Conservation (phyloP, 2,113 vertebrate species). For the Eurystomus gularis region DNA sequence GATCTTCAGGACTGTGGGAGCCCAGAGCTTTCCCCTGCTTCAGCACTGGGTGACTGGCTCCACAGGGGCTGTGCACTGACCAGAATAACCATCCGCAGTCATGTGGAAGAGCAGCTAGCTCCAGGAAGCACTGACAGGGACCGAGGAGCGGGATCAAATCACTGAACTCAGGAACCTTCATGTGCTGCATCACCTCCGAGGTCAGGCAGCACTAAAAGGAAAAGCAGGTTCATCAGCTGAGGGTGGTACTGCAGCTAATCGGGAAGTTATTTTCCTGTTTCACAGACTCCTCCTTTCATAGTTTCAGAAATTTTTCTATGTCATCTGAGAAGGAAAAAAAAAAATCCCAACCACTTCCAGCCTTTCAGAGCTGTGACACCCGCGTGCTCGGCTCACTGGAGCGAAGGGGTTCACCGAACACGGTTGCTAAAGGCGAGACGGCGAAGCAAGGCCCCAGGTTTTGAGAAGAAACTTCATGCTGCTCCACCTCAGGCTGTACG, state of each 20-base stretch:
- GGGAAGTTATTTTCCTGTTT: background rate
- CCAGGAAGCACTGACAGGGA: background rate
- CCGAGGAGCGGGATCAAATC: background rate
- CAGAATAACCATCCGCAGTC: accelerated
- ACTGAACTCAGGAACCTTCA: accelerated
- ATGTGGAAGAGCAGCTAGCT: background rate
- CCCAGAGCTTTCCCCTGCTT: background rate
- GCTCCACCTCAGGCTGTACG: background rate
- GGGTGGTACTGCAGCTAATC: background rate
- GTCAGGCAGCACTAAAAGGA: background rate
- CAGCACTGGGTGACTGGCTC: no score
- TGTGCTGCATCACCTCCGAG: background rate
- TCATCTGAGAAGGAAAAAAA: background rate
- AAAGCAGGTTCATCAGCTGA: background rate
- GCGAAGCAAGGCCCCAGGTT: background rate
- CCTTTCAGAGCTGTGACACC: background rate
- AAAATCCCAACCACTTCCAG: background rate
- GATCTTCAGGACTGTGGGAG: background rate
- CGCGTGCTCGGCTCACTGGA: background rate
- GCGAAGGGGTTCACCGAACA: background rate
- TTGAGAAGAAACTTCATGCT: background rate
- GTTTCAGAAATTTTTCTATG: background rate
- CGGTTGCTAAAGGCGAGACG: no score
- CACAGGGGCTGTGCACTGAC: no score
- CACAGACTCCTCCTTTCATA: background rate